Conservation (phyloP, 2,888 invertebrate species). For the Eupithecia pulchellata region DNA sequence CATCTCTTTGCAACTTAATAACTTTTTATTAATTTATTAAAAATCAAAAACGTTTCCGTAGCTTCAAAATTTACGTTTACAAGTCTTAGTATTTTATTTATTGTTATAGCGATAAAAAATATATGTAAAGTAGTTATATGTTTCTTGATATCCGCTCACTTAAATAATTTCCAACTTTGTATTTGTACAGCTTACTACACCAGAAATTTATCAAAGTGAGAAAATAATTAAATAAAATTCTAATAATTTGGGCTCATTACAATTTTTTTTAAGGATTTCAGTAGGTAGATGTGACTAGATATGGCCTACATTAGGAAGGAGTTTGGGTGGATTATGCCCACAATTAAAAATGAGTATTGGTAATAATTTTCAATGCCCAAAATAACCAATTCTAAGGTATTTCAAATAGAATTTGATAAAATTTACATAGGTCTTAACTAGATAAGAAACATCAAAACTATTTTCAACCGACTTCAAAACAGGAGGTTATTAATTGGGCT, state of each 20-base stretch:
- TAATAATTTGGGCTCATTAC: no score
- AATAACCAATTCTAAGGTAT: background rate
- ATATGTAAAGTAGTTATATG: no score
- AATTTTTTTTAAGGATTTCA: background rate
- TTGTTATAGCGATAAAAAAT: no score
- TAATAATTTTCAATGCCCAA: background rate
- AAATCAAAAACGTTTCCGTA: background rate
- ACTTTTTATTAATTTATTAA: no score
- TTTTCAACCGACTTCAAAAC: no score
- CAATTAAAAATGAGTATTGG: background rate
- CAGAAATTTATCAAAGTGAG: background rate
- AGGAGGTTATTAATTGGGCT: no score
- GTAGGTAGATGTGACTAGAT: background rate
- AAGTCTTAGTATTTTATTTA: no score
- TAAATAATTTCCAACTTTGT: background rate
- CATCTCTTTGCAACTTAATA: no score
- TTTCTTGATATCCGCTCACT: background rate
- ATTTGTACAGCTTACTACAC: no score
- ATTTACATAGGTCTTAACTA: no score
- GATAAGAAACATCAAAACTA: no score
- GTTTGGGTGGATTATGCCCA: background rate
- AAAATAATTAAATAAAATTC: background rate
- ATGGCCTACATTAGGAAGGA: background rate
- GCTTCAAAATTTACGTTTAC: background rate
- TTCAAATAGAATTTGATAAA: no score